These are phyloP conservation scores for Mesorhabditis sp. DNA, from an alignment of 2,888 invertebrate genomes.

Conservation along the genomic window DNA sequence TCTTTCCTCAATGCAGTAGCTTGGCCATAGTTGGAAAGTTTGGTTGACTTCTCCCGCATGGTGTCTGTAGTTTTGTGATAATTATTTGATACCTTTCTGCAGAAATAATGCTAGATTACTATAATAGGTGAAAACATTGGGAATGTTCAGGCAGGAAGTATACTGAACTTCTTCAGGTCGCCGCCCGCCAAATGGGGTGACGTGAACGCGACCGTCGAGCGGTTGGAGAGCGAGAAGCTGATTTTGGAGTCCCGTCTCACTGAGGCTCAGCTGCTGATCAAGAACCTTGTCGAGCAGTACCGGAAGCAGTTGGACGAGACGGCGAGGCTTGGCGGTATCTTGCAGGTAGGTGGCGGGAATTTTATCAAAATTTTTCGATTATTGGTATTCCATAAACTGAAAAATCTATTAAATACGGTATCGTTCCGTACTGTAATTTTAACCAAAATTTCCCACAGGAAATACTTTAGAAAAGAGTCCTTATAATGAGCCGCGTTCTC, in stretches of 20 bases:
- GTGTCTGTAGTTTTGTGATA: not conserved
- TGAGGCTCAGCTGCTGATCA: conserved; percentile 21
- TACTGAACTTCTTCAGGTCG: not conserved
- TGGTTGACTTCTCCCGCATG: not conserved
- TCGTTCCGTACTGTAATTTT: too few relatives aligned
- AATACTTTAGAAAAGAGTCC: too few relatives aligned
- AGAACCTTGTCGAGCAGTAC: conserved; percentile 25
- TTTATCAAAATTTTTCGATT: too few relatives aligned
- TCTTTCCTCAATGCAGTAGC: not conserved
- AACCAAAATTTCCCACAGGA: too few relatives aligned
- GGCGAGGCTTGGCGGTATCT: conserved; percentile 12
- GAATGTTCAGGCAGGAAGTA: not conserved
- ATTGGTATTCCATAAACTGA: too few relatives aligned
- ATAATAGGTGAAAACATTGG: too few relatives aligned
- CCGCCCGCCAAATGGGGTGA: conserved; percentile 18
- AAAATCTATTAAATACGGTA: too few relatives aligned
- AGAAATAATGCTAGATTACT: not conserved
- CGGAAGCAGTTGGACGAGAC: conserved; percentile 20
- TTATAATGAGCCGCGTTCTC: too few relatives aligned
- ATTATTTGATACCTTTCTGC: not conserved
- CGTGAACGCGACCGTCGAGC: conserved; percentile 18
- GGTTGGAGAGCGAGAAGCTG: conserved; percentile 25
- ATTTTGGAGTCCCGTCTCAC: conserved; percentile 22
- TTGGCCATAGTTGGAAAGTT: not conserved
- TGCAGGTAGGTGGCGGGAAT: not conserved